Percentiles rank a stretch among this genome's conserved stretches.
Conservation (phyloP, 2,113 vertebrate genomes). For the Notarius quadriscutis region DNA sequence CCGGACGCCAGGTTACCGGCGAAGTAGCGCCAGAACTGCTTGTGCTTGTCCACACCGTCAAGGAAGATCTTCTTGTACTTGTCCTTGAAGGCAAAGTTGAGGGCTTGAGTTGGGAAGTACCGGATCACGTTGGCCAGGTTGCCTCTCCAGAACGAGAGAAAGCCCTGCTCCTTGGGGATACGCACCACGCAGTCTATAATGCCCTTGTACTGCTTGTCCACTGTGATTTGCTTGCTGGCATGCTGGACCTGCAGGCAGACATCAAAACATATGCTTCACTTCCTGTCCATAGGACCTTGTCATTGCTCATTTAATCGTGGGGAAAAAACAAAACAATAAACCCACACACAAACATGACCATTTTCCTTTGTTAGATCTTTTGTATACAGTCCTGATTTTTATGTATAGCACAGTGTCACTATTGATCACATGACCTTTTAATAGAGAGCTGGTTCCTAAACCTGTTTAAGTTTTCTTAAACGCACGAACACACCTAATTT, state of each 20-base stretch:
- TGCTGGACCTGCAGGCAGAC: slow-evolving; percentile 78
- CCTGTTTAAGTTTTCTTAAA: no score
- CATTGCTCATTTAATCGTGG: no score
- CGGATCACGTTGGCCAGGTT: slow-evolving; percentile 90
- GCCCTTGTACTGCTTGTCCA: slow-evolving; percentile 85
- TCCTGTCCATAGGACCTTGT: not conserved
- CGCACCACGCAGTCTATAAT: slow-evolving; percentile 85
- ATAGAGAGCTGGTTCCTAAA: no score
- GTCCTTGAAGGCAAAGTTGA: slow-evolving; percentile 92
- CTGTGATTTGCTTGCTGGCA: slow-evolving; percentile 87
- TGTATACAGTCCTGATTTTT: not conserved
- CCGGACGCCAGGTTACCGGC: slow-evolving; percentile 86
- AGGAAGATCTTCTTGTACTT: slow-evolving; percentile 91
- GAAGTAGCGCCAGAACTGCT: slow-evolving; percentile 89
- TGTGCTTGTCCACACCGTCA: slow-evolving; percentile 82
- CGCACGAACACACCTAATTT: not conserved
- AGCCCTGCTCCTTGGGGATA: slow-evolving; percentile 85
- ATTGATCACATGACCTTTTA: not conserved
- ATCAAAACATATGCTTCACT: not conserved
- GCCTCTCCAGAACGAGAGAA: slow-evolving; percentile 88
- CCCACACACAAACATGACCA: no score
- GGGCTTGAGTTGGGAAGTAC: slow-evolving; percentile 89
- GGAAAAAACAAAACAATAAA: no score
- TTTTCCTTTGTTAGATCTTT: not conserved
- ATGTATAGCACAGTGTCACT: not conserved